phyloP scores from a whole-genome alignment of 1,140 invertebrate genomes.

The Lethrus apterus region DNA sequence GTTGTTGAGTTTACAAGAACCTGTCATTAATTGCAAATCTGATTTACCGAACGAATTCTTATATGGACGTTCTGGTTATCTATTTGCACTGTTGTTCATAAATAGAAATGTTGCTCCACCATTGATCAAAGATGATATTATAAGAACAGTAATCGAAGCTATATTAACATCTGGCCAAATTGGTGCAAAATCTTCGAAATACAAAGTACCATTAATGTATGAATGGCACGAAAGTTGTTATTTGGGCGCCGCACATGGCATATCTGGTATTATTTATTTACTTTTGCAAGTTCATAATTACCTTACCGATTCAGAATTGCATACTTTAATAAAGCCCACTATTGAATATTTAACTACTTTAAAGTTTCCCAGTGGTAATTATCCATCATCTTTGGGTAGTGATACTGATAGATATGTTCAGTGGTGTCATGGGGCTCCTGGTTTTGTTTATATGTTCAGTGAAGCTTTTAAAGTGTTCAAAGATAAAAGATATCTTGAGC shows the following conservation, averaged over 20 bases:
- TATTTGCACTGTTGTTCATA: constrained; percentile 69
- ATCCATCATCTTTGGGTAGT: constrained; percentile 72
- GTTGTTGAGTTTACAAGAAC: constrained; percentile 45
- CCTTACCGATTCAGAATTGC: constrained; percentile 45
- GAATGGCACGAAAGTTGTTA: constrained; percentile 85
- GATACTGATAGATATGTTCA: constrained; percentile 74
- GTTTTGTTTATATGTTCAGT: constrained; percentile 69
- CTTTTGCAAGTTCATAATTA: constrained; percentile 60
- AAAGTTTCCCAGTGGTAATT: constrained; percentile 71
- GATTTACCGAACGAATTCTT: constrained; percentile 72
- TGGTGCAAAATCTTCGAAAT: constrained; percentile 44
- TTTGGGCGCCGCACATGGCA: constrained; percentile 81
- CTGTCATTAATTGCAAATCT: constrained; percentile 43
- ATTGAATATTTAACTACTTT: constrained; percentile 57
- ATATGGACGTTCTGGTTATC: constrained; percentile 77
- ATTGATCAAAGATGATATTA: constrained; percentile 43
- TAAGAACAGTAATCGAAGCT: constrained; percentile 47
- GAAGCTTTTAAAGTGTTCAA: constrained; percentile 71
- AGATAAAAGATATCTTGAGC: constrained; percentile 66
- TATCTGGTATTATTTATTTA: constrained; percentile 76
- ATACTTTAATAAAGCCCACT: constrained; percentile 50
- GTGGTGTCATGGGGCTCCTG: constrained; percentile 94
- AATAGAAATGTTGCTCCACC: constrained; percentile 49
- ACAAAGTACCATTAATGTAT: constrained; percentile 65
- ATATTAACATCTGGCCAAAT: constrained; percentile 62